Percentiles rank a stretch among this genome's conserved stretches.
Evolutionary conservation across 2,797 vertebrate genomes (phyloP).

Genomic region (Centroberyx gerrardi): DNA sequence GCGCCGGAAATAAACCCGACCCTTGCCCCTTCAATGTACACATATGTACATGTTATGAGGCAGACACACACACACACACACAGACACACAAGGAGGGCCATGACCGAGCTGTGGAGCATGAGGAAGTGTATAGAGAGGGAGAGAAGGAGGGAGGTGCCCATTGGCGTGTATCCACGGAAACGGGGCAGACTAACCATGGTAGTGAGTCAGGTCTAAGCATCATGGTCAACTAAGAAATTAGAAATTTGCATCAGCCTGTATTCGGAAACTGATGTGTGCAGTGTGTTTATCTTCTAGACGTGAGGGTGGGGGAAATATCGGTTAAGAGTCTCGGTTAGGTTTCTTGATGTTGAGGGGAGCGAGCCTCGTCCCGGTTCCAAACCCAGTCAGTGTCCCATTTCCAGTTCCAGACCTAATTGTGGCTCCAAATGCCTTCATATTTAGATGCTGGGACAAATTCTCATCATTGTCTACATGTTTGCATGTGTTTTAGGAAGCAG

Average conservation of each 20-base stretch:
- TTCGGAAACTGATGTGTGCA: not conserved
- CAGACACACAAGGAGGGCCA: not conserved
- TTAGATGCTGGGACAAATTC: not conserved
- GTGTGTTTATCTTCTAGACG: not conserved
- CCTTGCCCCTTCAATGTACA: constrained; percentile 64
- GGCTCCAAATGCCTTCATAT: not conserved
- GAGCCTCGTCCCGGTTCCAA: no score
- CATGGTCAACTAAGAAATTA: not conserved
- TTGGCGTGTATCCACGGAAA: constrained; percentile 62
- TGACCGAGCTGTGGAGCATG: constrained; percentile 45
- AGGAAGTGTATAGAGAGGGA: constrained; percentile 43
- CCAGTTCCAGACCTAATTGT: not conserved
- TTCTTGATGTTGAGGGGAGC: no score
- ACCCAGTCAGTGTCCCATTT: not conserved
- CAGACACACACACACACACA: constrained; percentile 24
- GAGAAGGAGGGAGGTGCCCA: constrained; percentile 37
- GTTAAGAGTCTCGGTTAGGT: no score
- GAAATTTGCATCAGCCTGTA: not conserved
- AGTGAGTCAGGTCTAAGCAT: constrained; percentile 29
- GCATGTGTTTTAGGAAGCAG: not conserved
- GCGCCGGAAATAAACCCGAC: constrained; percentile 72
- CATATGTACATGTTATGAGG: constrained; percentile 65
- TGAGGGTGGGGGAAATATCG: not conserved
- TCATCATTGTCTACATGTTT: not conserved
- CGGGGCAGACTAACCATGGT: constrained; percentile 14